Base-by-base conservation (phyloP, 2,888 invertebrate genomes). In the Ptychoptera albimana region DNA sequence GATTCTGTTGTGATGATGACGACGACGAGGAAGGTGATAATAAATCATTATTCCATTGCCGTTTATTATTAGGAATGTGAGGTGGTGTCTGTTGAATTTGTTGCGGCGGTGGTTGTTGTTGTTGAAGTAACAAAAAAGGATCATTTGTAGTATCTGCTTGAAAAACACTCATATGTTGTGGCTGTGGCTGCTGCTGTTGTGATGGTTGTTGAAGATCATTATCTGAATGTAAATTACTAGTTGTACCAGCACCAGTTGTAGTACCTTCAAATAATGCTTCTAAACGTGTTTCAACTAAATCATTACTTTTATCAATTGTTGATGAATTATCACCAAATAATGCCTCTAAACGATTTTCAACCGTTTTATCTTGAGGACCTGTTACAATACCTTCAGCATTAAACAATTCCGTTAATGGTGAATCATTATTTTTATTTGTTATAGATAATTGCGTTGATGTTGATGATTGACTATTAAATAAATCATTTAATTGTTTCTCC, bases 271-370 rank as follows among this genome's bases (percentile, higher is more conserved):
- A 66, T 5, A 66, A 57, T 41, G 63, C 63, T 42, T 65, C 64
- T 36, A 66, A 49, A 34, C 63, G 59, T 2, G 63, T 57, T 46
- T 64, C 64, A 48, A 64, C 55, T 32, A 52, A 58, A 46, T 64
- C 64, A 12, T 16, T 42, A 42, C 23, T 45, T 32, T n/a, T 32
- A 11, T 32, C 32, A 11, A 14, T 31, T 4, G 31, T 11, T 16
- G 15, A 34, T n/a, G 43, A 32, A 23, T 32, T 34, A 9, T 44
- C 65, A 1, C 63, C 64, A 39, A 66, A 66, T 61, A 66, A 65
- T 9, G 64, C 63, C 46, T 66, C 65, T 34, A 65, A 51, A 8
- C 64, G 57, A 7, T 59, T 64, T 47, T 66, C 66, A 42, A 66
- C 65, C 1, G 64, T 61, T 49, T 66, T 66, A 31, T 58, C 60